Evolutionary conservation across 2,888 invertebrate species (phyloP).

Genomic region (Metalampra italica): DNA sequence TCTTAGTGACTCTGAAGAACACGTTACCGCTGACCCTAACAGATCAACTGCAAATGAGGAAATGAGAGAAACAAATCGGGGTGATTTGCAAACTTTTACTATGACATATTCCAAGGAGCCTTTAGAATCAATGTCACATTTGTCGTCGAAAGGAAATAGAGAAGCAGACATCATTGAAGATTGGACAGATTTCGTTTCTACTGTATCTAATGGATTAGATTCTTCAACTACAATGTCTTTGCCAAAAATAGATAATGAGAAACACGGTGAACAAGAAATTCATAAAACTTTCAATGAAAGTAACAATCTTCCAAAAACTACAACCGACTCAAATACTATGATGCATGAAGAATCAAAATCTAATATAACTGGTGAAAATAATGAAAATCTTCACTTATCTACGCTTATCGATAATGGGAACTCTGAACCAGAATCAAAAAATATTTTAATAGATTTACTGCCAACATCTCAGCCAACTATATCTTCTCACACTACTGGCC

Average conservation of each 20-base stretch:
- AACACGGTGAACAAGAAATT: not conserved
- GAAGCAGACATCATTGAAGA: slow-evolving; percentile 21
- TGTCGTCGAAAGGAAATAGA: slow-evolving; percentile 15
- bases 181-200: slow-evolving; percentile 9
- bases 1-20: slow-evolving; percentile 7
- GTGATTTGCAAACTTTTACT: slow-evolving; percentile 26
- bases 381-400: not conserved
- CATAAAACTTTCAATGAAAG: not conserved
- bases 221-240: slow-evolving; percentile 6
- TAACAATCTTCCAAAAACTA: not conserved
- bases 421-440: slow-evolving; percentile 23
- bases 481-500: slow-evolving; percentile 9
- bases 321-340: not conserved
- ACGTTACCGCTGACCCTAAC: slow-evolving; percentile 29
- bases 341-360: not conserved
- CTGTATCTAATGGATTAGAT: slow-evolving; percentile 1
- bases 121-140: slow-evolving; percentile 38
- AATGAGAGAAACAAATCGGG: slow-evolving; percentile 15
- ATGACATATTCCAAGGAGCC: slow-evolving; percentile 22
- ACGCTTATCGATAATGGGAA: slow-evolving; percentile 7
- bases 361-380: not conserved
- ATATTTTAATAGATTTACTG: slow-evolving; percentile 24
- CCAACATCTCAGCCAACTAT: slow-evolving; percentile 16
- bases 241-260: not conserved
- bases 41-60: slow-evolving; percentile 16